phyloP scores from a whole-genome alignment of 1,140 invertebrate species.

The Cephus cinctus region DNA sequence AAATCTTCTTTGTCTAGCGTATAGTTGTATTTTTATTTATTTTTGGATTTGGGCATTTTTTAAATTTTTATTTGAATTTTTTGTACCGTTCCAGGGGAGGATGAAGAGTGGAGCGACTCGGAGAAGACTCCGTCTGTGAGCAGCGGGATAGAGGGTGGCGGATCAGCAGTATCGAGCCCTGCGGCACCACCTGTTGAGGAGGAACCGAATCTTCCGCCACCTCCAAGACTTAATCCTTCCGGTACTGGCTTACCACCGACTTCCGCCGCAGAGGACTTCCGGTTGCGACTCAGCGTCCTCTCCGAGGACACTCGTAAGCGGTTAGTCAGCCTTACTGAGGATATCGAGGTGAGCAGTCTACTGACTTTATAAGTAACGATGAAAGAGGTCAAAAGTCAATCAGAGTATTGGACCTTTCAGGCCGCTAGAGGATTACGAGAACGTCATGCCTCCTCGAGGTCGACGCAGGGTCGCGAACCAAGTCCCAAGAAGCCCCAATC shows the following conservation, averaged over 20 bases:
- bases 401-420: slow-evolving; percentile 20
- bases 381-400: not conserved
- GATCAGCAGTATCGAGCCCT: slow-evolving; percentile 50
- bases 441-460: slow-evolving; percentile 30
- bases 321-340: slow-evolving; percentile 41
- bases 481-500: slow-evolving; percentile 35
- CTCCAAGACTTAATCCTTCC: slow-evolving; percentile 39
- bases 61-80: slow-evolving; percentile 3
- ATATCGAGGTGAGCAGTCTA: slow-evolving; percentile 44
- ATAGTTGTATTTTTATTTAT: no score
- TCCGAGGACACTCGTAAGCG: slow-evolving; percentile 49
- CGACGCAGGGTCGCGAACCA: slow-evolving; percentile 34
- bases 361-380: not conserved
- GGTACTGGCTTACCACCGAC: slow-evolving; percentile 20
- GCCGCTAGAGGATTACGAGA: slow-evolving; percentile 29
- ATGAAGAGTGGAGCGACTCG: slow-evolving; percentile 56
- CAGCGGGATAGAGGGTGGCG: slow-evolving; percentile 50
- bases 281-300: slow-evolving; percentile 40
- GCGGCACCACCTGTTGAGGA: slow-evolving; percentile 38
- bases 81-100: slow-evolving; percentile 46
- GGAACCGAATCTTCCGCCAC: slow-evolving; percentile 40
- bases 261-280: slow-evolving; percentile 42
- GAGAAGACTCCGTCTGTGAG: slow-evolving; percentile 54
- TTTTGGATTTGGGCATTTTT: no score
- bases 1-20: no score